Conservation (phyloP, 2,888 invertebrate species). For the Ferrisia virgata region DNA sequence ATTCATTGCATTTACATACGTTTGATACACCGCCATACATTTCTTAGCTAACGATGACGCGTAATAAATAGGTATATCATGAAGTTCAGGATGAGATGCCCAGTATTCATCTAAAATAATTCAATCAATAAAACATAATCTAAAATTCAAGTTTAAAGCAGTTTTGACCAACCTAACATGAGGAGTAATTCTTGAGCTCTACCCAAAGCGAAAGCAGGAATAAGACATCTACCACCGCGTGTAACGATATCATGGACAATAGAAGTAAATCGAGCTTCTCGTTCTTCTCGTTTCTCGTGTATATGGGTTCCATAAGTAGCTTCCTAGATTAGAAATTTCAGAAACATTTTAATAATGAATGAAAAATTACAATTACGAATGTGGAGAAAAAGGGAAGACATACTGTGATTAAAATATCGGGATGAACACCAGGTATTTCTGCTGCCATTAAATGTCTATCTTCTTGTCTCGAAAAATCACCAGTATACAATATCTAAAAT, state of each 20-base stretch:
- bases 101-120: slow-evolving; percentile 83
- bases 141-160: not conserved
- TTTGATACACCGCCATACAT: slow-evolving; percentile 99
- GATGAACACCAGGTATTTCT: slow-evolving; percentile 92
- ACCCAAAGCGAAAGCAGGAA: slow-evolving; percentile 97
- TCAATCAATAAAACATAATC: not conserved
- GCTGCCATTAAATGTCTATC: slow-evolving; percentile 99
- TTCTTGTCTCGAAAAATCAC: slow-evolving; percentile 97
- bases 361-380: too few species aligned
- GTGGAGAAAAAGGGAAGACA: slow-evolving; percentile 51
- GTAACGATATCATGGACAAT: slow-evolving; percentile 93
- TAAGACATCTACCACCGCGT: slow-evolving; percentile 95
- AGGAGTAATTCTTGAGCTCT: slow-evolving; percentile 93
- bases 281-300: slow-evolving; percentile 95
- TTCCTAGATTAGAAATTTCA: slow-evolving; percentile 61
- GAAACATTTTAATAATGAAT: not conserved
- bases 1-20: slow-evolving; percentile 99
- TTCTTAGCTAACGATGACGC: slow-evolving; percentile 98
- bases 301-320: slow-evolving; percentile 99
- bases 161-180: slow-evolving; percentile 64
- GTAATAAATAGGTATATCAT: slow-evolving; percentile 98
- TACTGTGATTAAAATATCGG: slow-evolving; percentile 93
- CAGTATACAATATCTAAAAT: slow-evolving; percentile 80
- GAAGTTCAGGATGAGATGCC: slow-evolving; percentile 93
- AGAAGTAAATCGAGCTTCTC: slow-evolving; percentile 87